These are phyloP conservation scores for Orbicella faveolata DNA, from an alignment of 64 coral and sea anemone species.

Conservation along the genomic window DNA sequence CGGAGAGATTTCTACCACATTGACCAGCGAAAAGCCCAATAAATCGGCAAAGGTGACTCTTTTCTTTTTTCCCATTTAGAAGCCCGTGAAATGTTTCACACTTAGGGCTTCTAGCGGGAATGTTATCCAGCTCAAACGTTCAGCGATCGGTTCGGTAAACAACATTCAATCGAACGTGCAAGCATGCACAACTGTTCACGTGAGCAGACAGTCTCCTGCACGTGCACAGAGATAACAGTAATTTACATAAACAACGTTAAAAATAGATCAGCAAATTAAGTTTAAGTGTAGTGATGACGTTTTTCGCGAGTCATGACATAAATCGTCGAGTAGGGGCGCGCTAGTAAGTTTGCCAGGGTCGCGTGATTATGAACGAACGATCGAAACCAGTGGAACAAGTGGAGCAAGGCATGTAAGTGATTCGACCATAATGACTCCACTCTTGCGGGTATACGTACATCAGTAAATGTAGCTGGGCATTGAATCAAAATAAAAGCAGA, in stretches of 20 bases:
- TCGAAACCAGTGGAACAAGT: no score
- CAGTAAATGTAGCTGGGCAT: no score
- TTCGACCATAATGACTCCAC: no score
- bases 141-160: neutral
- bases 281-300: no score
- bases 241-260: neutral
- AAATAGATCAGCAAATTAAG: neutral
- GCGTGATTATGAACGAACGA: no score
- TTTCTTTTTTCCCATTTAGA: slow-evolving; percentile 42
- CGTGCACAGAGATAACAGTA: neutral
- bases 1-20: slow-evolving; percentile 63
- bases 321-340: no score
- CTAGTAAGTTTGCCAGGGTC: no score
- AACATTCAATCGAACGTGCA: neutral
- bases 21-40: slow-evolving; percentile 70
- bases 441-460: no score
- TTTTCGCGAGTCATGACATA: no score
- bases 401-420: no score
- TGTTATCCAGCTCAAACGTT: neutral
- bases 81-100: neutral
- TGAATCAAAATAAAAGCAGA: no score
- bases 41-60: slow-evolving; percentile 81
- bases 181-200: neutral
- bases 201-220: neutral
- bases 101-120: neutral